phyloP scores from a whole-genome alignment of 2,797 vertebrate genomes.

The Heterohyrax brucei region DNA sequence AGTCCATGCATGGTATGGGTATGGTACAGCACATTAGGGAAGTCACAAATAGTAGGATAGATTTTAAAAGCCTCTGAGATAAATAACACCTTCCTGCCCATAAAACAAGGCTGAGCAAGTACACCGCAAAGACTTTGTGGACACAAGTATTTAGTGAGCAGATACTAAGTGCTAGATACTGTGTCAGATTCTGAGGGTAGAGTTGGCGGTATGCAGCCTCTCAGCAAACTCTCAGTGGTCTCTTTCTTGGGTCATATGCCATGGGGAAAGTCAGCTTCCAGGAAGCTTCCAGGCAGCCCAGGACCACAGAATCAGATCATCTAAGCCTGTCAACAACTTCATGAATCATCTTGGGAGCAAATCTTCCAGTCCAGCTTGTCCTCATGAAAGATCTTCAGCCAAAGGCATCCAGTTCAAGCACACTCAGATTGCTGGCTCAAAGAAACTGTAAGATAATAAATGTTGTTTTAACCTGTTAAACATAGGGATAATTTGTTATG shows the following conservation, averaged over 20 bases:
- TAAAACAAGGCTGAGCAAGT: constrained; percentile 11
- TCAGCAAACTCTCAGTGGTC: not conserved
- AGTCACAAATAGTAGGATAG: not conserved
- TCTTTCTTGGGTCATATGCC: not conserved
- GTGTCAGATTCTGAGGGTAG: not conserved
- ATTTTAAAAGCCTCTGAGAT: not conserved
- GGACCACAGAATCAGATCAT: not conserved
- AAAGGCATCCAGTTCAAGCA: not conserved
- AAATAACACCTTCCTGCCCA: constrained; percentile 1
- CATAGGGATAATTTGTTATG: not conserved
- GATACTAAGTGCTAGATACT: not conserved
- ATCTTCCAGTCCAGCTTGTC: not conserved
- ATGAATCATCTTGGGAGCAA: not conserved
- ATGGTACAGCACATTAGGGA: not conserved
- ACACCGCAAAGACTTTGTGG: not conserved
- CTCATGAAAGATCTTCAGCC: not conserved
- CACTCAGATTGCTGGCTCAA: not conserved
- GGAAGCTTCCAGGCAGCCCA: not conserved
- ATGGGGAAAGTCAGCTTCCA: not conserved
- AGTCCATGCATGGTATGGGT: too few relatives aligned
- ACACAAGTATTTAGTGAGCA: not conserved
- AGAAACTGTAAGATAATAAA: too few relatives aligned
- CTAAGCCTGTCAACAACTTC: not conserved
- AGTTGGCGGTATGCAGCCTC: not conserved
- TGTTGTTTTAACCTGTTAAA: not conserved